phyloP scores from a whole-genome alignment of 1,140 invertebrate species.

The Rhopalosiphum padi region DNA sequence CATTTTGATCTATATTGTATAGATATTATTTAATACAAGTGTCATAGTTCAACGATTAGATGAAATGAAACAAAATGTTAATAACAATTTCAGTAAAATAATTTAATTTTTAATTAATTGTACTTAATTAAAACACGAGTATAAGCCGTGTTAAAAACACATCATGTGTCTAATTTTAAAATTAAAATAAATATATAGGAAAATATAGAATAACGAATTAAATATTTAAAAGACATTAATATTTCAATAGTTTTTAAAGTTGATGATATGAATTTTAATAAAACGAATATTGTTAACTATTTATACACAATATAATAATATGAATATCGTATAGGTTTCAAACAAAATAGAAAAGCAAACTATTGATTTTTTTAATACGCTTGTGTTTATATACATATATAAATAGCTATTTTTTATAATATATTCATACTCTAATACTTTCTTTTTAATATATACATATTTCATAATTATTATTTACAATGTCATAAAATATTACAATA shows the following conservation, averaged over 20 bases:
- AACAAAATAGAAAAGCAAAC: background rate
- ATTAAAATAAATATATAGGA: background rate
- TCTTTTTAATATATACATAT: background rate
- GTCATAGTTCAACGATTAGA: background rate
- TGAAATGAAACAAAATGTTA: background rate
- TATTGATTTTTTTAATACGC: background rate
- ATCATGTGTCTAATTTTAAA: background rate
- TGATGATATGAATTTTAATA: background rate
- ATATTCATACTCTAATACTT: background rate
- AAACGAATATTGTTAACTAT: background rate
- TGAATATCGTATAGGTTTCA: background rate
- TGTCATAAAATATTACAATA: background rate
- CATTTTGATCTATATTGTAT: background rate
- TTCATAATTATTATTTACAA: constrained; percentile 8
- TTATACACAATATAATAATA: background rate
- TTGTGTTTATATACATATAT: background rate
- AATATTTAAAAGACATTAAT: background rate
- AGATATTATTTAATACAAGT: background rate
- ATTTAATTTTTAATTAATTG: background rate
- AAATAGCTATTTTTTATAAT: background rate
- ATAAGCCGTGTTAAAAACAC: background rate
- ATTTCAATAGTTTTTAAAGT: background rate
- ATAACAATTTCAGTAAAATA: background rate
- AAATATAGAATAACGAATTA: background rate
- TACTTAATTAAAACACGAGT: background rate